A percentile compares a stretch with the other conserved stretches of the same genome.
Conservation (phyloP, 1,140 invertebrate species). For the Temnothorax curvispinosus region DNA sequence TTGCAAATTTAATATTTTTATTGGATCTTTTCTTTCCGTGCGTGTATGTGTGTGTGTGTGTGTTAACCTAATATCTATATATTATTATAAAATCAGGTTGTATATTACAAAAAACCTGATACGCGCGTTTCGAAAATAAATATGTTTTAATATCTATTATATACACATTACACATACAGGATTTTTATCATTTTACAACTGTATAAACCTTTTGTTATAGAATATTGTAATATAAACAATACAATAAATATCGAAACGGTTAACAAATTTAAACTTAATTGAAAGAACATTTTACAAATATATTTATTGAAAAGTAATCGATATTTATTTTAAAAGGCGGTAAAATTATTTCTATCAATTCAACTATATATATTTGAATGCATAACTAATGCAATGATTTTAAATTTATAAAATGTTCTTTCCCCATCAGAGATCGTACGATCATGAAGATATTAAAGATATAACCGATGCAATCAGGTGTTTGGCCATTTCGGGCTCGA, state of each 20-base stretch:
- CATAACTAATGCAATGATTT: background rate
- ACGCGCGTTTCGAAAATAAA: background rate
- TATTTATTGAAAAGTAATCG: background rate
- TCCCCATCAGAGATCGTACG: background rate
- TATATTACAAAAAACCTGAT: background rate
- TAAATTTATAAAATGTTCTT: background rate
- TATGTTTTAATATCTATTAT: background rate
- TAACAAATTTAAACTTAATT: background rate
- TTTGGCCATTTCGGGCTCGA: slow-evolving; percentile 50
- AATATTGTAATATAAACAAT: background rate
- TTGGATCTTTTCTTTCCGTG: background rate
- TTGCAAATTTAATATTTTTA: background rate
- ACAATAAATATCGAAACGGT: background rate
- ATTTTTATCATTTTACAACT: background rate
- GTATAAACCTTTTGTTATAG: background rate
- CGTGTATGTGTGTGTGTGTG: no score
- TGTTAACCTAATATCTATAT: background rate
- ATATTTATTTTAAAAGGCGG: background rate
- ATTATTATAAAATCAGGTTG: background rate
- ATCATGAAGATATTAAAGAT: slow-evolving; percentile 16
- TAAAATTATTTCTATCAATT: slow-evolving; percentile 1
- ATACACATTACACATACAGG: background rate
- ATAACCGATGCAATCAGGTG: slow-evolving; percentile 39
- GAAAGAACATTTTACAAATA: background rate
- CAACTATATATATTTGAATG: no score